A percentile compares a stretch with the other conserved stretches of the same genome.
Evolutionary conservation across 2,888 invertebrate genomes (phyloP).

Genomic region (Bruchidius siliquastri): DNA sequence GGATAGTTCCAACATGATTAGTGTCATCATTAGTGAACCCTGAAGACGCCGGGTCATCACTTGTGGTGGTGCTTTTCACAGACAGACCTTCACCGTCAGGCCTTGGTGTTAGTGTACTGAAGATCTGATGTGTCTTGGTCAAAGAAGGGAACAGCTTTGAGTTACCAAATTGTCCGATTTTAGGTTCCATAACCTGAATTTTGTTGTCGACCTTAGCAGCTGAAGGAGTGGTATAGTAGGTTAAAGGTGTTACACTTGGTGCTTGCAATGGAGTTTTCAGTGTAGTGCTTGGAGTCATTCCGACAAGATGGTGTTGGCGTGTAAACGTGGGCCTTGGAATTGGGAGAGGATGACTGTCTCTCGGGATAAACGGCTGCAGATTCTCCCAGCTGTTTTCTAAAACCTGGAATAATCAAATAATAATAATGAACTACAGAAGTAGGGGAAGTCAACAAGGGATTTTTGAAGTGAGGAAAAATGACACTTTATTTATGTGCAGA

Average conservation of each 20-base stretch:
- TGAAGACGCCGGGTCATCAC: neutral
- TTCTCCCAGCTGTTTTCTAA: constrained; percentile 13
- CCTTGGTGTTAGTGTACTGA: too few species aligned
- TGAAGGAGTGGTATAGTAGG: neutral
- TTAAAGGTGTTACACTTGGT: neutral
- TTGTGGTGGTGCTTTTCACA: neutral
- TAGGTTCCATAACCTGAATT: neutral
- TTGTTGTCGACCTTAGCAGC: neutral
- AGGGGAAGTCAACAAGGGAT: too few species aligned
- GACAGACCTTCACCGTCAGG: neutral
- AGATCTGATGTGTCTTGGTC: neutral
- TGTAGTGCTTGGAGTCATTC: neutral
- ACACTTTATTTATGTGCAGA: too few species aligned
- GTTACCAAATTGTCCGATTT: neutral
- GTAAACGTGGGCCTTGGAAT: neutral
- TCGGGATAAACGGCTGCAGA: constrained; percentile 4
- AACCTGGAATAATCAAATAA: constrained; percentile 6
- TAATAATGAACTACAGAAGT: too few species aligned
- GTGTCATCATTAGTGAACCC: neutral
- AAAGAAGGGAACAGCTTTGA: neutral
- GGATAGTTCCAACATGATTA: neutral
- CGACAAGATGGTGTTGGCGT: neutral
- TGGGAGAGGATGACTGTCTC: neutral
- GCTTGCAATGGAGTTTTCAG: neutral
- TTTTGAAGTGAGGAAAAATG: too few species aligned